These are phyloP conservation scores for Diuraphis noxia DNA, from an alignment of 1,140 invertebrate genomes.

Conservation along the genomic window DNA sequence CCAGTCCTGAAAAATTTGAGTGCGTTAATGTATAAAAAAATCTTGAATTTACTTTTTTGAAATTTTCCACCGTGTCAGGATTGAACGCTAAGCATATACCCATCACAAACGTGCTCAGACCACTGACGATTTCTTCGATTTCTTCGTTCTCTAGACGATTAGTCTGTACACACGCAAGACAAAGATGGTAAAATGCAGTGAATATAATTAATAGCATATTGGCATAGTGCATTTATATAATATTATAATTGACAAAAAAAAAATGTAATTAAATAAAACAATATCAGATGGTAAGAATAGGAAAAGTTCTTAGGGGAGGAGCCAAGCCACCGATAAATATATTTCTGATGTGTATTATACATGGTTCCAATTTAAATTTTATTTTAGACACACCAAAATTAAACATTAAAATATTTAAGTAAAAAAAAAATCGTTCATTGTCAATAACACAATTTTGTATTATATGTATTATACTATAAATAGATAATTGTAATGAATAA, in stretches of 20 bases:
- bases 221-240: neutral
- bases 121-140: conserved; percentile 83
- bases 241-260: neutral
- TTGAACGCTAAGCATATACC: conserved; percentile 92
- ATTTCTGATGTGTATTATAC: too few species aligned
- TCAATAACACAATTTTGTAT: too few species aligned
- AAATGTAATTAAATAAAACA: neutral
- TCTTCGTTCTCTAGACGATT: conserved; percentile 81
- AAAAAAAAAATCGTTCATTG: too few species aligned
- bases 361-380: too few species aligned
- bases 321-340: too few species aligned
- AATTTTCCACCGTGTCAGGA: conserved; percentile 80
- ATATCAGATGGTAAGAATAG: neutral
- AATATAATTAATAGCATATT: neutral
- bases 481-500: too few species aligned
- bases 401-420: too few species aligned
- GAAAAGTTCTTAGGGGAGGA: neutral
- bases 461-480: too few species aligned
- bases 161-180: conserved; percentile 58
- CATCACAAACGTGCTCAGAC: conserved; percentile 91
- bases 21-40: neutral
- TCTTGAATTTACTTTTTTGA: conserved; percentile 67
- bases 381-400: too few species aligned
- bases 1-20: neutral
- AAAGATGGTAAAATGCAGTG: neutral